Evolutionary conservation across 2,797 vertebrate species (phyloP).

Genomic region (Cottoperca gobio): DNA sequence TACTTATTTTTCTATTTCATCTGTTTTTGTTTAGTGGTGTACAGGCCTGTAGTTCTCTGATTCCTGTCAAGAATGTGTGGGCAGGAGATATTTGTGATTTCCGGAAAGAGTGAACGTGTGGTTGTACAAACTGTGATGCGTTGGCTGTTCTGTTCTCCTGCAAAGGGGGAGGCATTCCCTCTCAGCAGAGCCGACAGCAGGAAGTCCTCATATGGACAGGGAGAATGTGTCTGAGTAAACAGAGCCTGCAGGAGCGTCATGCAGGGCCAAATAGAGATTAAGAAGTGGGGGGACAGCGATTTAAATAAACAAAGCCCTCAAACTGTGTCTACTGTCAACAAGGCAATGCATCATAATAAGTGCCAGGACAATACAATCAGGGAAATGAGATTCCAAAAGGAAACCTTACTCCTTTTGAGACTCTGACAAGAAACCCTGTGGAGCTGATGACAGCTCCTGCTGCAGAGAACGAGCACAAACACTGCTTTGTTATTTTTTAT

Average conservation of each 20-base stretch:
- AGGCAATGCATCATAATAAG: conserved; percentile 5
- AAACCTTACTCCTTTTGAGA: neutral
- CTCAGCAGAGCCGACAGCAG: neutral
- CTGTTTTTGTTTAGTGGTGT: too few species aligned
- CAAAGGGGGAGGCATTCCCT: neutral
- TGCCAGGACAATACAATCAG: neutral
- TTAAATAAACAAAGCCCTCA: neutral
- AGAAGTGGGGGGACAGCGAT: neutral
- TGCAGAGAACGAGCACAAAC: neutral
- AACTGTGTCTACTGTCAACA: neutral
- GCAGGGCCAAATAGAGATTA: neutral
- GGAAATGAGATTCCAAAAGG: neutral
- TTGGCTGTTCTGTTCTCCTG: neutral
- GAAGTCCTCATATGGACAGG: conserved; percentile 14
- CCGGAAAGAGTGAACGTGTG: neutral
- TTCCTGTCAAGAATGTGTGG: neutral
- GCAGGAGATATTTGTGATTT: neutral
- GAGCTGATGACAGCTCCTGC: neutral
- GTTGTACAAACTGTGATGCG: neutral
- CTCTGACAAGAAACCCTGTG: too few species aligned
- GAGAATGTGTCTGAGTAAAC: conserved; percentile 17
- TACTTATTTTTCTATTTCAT: too few species aligned
- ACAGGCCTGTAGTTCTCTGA: too few species aligned
- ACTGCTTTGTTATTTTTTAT: neutral
- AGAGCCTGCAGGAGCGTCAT: neutral